Evolutionary conservation across 2,797 vertebrate species (phyloP).

Genomic region (Clarias fuscus): DNA sequence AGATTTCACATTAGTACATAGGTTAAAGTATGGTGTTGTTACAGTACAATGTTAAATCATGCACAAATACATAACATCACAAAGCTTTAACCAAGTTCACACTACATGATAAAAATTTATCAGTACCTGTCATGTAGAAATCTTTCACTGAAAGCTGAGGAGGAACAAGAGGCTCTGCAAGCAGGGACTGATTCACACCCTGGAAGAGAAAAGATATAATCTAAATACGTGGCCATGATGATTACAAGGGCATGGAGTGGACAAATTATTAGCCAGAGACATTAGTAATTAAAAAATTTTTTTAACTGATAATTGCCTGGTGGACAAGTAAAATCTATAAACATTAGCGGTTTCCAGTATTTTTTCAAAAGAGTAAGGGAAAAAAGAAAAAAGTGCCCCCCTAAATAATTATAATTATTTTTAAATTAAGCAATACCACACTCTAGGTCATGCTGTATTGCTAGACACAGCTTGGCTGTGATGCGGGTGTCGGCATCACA

Average conservation of each 20-base stretch:
- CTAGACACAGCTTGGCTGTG: too few species aligned
- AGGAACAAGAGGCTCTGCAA: conserved; percentile 87
- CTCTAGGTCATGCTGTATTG: too few species aligned
- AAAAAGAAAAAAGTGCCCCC: background rate
- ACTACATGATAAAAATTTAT: background rate
- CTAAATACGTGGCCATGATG: background rate
- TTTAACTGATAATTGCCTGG: background rate
- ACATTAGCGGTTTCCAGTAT: background rate
- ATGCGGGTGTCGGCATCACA: too few species aligned
- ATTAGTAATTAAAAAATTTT: background rate
- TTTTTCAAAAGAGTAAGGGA: background rate
- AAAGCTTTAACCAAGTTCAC: background rate
- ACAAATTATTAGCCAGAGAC: background rate
- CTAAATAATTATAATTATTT: background rate
- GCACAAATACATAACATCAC: background rate
- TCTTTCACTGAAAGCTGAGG: conserved; percentile 93
- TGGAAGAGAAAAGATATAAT: conserved; percentile 56
- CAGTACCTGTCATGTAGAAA: conserved; percentile 96
- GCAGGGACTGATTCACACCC: conserved; percentile 85
- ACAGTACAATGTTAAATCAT: background rate
- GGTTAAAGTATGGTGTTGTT: background rate
- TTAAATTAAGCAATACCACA: too few species aligned
- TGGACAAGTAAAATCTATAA: background rate
- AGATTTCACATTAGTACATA: background rate
- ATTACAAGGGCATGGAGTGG: background rate